phyloP scores from a whole-genome alignment of 1,140 invertebrate species.

The Mylabris phalerata region DNA sequence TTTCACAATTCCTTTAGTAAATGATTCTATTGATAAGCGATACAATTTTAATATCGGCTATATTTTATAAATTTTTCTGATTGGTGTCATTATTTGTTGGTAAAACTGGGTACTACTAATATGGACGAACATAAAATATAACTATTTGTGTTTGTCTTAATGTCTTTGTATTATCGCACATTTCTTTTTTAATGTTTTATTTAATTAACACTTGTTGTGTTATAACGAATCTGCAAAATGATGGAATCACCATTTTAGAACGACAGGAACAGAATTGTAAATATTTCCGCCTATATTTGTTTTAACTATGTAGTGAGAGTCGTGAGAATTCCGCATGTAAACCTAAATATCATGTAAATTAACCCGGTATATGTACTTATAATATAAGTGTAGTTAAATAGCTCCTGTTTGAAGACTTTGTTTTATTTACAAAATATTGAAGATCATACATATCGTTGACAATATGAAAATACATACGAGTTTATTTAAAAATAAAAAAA shows the following conservation, averaged over 20 bases:
- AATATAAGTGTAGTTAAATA: constrained; percentile 1
- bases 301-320: constrained; percentile 15
- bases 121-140: too few species aligned
- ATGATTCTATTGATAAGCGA: constrained; percentile 7
- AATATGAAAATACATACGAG: too few species aligned
- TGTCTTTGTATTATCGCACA: too few species aligned
- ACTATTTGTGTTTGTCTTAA: too few species aligned
- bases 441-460: too few species aligned
- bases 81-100: neutral
- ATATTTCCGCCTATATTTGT: constrained; percentile 12
- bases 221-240: constrained; percentile 6
- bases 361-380: constrained; percentile 6
- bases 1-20: neutral
- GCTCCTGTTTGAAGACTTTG: constrained; percentile 11
- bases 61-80: neutral
- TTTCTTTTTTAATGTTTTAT: too few species aligned
- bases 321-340: constrained; percentile 15
- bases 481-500: too few species aligned
- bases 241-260: constrained; percentile 5
- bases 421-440: constrained; percentile 3
- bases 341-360: constrained; percentile 16
- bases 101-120: too few species aligned
- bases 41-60: neutral
- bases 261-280: constrained; percentile 5
- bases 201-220: too few species aligned